Conservation (phyloP, 2,113 vertebrate species). For the Phoxinus phoxinus region DNA sequence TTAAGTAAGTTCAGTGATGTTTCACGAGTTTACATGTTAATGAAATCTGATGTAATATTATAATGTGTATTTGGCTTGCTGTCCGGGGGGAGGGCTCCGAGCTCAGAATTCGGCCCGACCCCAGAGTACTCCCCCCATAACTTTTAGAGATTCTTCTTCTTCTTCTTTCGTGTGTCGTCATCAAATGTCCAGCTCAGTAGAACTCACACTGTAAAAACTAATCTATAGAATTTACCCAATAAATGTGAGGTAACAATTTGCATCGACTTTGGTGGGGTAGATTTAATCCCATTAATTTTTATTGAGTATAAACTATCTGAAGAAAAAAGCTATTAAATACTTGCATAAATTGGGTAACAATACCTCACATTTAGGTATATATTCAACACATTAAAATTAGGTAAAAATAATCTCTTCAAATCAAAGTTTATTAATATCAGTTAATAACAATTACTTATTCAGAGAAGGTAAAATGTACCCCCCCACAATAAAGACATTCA, state of each 20-base stretch:
- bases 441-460: background rate
- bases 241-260: slow-evolving; percentile 12
- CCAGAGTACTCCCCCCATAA: too few relatives aligned
- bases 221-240: slow-evolving; percentile 19
- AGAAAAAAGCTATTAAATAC: background rate
- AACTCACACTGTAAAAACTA: background rate
- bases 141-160: too few relatives aligned
- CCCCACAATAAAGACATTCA: slow-evolving; percentile 12
- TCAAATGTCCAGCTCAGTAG: too few relatives aligned
- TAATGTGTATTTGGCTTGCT: too few relatives aligned
- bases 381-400: background rate
- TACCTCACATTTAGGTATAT: background rate
- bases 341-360: background rate
- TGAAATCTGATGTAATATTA: too few relatives aligned
- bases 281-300: background rate
- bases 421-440: slow-evolving; percentile 1
- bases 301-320: background rate
- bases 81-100: too few relatives aligned
- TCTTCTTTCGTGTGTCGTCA: too few relatives aligned
- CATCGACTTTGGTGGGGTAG: background rate
- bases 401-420: background rate
- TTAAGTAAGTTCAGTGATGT: too few relatives aligned
- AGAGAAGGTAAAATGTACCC: background rate
- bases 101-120: too few relatives aligned
- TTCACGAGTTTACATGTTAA: too few relatives aligned